Base-by-base conservation (phyloP, 2,797 vertebrate species). In the Prionace glauca region DNA sequence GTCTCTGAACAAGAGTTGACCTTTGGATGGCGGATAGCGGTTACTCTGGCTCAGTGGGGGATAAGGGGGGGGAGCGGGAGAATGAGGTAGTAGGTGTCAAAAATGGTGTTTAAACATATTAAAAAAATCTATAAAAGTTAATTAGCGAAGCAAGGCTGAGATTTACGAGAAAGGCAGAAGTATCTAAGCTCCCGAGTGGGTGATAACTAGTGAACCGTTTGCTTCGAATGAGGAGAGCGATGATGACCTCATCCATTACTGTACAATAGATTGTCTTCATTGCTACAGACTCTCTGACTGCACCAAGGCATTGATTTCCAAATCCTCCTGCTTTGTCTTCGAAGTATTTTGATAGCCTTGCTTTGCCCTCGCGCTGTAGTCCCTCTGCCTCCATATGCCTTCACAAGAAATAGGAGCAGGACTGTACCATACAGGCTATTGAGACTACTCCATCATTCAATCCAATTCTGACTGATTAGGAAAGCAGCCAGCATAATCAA, bases 241-340 rank as follows among this genome's bases (percentile, higher is more conserved):
- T 96, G 8, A 97, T 98, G 97, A 98, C 97, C 97, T 98, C 97
- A 98, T 97, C 96, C 97, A 41, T 24, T 41, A 84, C 81, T 92
- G 62, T 41, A 92, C 90, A 41, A 67, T 84, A 45, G 36, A 84
- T 24, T 84, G 81, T 84, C 81, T 84, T 84, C 36, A 84, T 22
- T 41, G 0, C 36, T 41, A 84, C 81, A 84, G 81, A 45, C 81
- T 24, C 41, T 45, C 36, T 84, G 81, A 20, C 81, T 41, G 41
- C 81, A 84, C 81, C 81, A 84, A 45, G 20, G 41, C 81, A 45
- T 84, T 45, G 20, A 84, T 84, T 84, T 84, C 81, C 81, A 84
- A 84, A 84, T 45, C 81, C 36, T 45, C 81, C 12, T n/a, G 32
- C 81, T 24, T 45, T 20, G 20, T 45, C 79, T 81, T 81, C 14